A percentile compares a stretch with the other conserved stretches of the same genome.
phyloP scores from a whole-genome alignment of 2,888 invertebrate species.

The Dolomedes plantarius region DNA sequence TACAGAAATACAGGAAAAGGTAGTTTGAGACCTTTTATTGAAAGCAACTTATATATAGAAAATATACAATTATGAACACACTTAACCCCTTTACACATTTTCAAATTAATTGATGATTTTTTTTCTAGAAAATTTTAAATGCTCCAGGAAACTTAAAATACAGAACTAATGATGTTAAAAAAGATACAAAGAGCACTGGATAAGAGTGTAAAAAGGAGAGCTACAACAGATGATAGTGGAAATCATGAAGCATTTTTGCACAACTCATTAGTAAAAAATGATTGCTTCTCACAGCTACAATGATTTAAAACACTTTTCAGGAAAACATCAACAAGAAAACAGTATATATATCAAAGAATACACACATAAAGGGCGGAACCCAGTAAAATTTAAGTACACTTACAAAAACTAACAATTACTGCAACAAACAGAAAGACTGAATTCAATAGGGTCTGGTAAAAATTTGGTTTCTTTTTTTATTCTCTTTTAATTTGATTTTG shows the following conservation, averaged over 20 bases:
- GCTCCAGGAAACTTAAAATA: not conserved
- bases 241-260: not conserved
- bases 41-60: not conserved
- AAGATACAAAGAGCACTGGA: no score
- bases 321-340: conserved; percentile 7
- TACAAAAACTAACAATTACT: conserved; percentile 1
- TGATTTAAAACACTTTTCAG: not conserved
- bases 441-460: not conserved
- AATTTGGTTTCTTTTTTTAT: conserved; percentile 3
- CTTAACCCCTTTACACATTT: not conserved
- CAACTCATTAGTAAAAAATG: conserved; percentile 2
- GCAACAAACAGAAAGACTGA: conserved; percentile 1
- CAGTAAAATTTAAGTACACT: conserved; percentile 10
- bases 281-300: conserved; percentile 3
- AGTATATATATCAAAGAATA: not conserved
- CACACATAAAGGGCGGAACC: not conserved
- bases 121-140: no score
- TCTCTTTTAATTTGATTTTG: no score
- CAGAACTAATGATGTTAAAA: not conserved
- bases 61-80: conserved; percentile 1
- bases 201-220: not conserved
- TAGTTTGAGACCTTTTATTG: not conserved
- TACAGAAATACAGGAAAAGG: not conserved
- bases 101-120: not conserved
- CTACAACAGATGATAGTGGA: not conserved